Conservation (phyloP, 2,797 vertebrate genomes). For the Rhadinocentrus ornatus region DNA sequence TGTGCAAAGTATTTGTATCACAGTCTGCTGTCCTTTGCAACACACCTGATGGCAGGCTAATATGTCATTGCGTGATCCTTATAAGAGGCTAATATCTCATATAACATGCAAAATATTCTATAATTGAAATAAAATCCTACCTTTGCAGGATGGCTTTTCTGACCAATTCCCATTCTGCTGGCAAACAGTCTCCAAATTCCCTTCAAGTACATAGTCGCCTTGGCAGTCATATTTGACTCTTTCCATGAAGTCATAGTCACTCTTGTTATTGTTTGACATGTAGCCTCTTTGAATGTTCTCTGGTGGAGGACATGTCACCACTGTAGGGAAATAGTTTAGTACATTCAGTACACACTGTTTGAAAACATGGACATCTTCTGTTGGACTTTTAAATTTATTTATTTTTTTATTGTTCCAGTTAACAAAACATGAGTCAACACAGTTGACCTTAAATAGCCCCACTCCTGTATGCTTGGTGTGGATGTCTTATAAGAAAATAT, state of each 20-base stretch:
- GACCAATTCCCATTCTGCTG: slow-evolving; percentile 85
- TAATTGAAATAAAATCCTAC: slow-evolving; percentile 64
- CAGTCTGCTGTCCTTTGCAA: not conserved
- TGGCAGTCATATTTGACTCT: slow-evolving; percentile 85
- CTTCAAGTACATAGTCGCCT: slow-evolving; percentile 78
- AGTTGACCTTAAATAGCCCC: too few relatives aligned
- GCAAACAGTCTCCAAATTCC: slow-evolving; percentile 78
- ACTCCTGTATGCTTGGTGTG: too few relatives aligned
- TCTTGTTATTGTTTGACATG: slow-evolving; percentile 72
- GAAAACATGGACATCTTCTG: too few relatives aligned
- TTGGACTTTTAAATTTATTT: too few relatives aligned
- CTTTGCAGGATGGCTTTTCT: slow-evolving; percentile 85
- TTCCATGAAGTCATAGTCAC: slow-evolving; percentile 78
- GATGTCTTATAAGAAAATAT: too few relatives aligned
- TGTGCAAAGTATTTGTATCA: not conserved
- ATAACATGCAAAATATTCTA: not conserved
- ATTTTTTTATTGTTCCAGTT: too few relatives aligned
- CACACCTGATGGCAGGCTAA: not conserved
- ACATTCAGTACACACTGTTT: not conserved
- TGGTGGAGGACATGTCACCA: slow-evolving; percentile 86
- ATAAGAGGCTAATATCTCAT: not conserved
- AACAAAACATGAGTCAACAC: too few relatives aligned
- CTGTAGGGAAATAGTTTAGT: slow-evolving; percentile 65
- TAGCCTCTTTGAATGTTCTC: slow-evolving; percentile 84
- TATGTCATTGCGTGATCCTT: not conserved